These are phyloP conservation scores for Megalops cyprinoides DNA, from an alignment of 2,797 vertebrate species.

Conservation along the genomic window DNA sequence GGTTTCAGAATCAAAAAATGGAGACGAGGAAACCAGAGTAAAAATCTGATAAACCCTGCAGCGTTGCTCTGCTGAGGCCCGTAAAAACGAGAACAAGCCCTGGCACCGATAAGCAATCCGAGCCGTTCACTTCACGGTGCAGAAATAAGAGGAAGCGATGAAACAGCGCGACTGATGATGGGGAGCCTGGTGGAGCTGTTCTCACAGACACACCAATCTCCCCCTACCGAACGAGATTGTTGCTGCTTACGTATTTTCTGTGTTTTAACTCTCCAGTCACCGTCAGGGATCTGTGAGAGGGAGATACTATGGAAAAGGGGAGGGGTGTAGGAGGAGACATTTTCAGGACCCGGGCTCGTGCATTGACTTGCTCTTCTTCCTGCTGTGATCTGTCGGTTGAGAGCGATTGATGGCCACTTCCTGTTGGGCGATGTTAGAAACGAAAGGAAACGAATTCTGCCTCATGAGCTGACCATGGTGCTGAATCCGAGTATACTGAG, in stretches of 20 bases:
- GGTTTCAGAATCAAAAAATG: conserved; percentile 17
- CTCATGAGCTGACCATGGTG: conserved; percentile 67
- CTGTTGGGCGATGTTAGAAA: conserved; percentile 28
- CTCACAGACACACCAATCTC: conserved; percentile 65
- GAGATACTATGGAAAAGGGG: conserved; percentile 40
- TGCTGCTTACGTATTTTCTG: conserved; percentile 72
- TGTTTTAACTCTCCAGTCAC: conserved; percentile 72
- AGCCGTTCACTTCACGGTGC: not conserved
- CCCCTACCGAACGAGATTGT: conserved; percentile 66
- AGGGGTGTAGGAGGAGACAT: conserved; percentile 41
- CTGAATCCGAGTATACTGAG: conserved; percentile 50
- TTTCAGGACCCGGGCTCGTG: conserved; percentile 34
- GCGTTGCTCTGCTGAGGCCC: not conserved
- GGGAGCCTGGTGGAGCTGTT: conserved; percentile 61
- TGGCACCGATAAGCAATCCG: not conserved
- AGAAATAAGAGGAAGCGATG: conserved; percentile 50
- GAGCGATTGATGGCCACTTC: conserved; percentile 43
- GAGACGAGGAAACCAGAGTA: not conserved
- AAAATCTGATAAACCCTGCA: not conserved
- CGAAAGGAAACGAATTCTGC: not conserved
- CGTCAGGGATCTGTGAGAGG: conserved; percentile 43
- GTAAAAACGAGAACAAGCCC: not conserved
- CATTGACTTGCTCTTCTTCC: conserved; percentile 45
- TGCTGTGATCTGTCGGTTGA: conserved; percentile 41
- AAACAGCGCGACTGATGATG: conserved; percentile 63